Evolutionary conservation across 2,888 invertebrate genomes (phyloP).

Genomic region (Beris morrisii): DNA sequence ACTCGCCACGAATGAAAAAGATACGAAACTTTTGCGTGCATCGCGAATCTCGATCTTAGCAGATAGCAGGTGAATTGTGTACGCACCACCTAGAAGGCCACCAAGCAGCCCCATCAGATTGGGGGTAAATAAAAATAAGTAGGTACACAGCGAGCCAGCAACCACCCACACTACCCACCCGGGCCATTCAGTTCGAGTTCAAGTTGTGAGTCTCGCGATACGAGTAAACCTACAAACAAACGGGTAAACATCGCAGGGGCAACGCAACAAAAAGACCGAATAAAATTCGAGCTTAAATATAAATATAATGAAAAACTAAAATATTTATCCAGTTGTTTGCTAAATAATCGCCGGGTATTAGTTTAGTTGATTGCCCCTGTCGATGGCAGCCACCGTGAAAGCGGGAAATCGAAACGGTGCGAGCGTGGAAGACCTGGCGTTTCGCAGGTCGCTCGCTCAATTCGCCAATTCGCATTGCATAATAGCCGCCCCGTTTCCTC

Average conservation of each 20-base stretch:
- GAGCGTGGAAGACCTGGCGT: background rate
- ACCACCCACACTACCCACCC: too few species aligned
- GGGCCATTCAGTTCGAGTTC: too few species aligned
- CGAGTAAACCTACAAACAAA: slow-evolving; percentile 21
- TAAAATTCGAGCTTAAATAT: slow-evolving; percentile 25
- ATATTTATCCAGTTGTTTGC: slow-evolving; percentile 35
- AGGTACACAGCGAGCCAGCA: background rate
- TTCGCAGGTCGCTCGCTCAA: too few species aligned
- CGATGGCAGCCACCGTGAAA: background rate
- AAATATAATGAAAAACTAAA: slow-evolving; percentile 35
- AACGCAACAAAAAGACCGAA: slow-evolving; percentile 20
- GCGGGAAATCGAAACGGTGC: background rate
- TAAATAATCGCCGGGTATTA: slow-evolving; percentile 28
- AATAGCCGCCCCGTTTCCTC: background rate
- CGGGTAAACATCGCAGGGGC: slow-evolving; percentile 23
- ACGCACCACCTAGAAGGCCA: too few species aligned
- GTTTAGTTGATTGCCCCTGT: slow-evolving; percentile 30
- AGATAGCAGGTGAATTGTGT: too few species aligned
- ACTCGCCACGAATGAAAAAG: too few species aligned
- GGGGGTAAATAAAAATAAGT: slow-evolving; percentile 10
- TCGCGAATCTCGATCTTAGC: too few species aligned
- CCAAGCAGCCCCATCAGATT: background rate
- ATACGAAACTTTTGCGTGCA: too few species aligned
- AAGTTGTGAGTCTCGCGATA: slow-evolving; percentile 6
- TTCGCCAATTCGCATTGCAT: slow-evolving; percentile 7